These are phyloP conservation scores for Andrena haemorrhoa DNA, from an alignment of 2,888 invertebrate genomes.

Conservation along the genomic window DNA sequence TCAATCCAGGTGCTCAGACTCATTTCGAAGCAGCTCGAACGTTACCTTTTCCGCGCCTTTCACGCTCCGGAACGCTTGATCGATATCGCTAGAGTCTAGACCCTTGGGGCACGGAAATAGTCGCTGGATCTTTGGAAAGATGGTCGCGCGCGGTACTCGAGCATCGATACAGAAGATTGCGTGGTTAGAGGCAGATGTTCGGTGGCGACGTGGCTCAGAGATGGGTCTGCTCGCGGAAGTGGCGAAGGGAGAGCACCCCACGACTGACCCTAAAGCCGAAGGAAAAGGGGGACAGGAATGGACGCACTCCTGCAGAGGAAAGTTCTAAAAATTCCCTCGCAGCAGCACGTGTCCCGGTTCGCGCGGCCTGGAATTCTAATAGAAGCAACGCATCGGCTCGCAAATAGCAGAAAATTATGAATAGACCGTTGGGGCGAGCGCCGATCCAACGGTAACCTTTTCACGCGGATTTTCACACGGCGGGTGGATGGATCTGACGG, in stretches of 20 bases:
- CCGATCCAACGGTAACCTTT: slow-evolving; percentile 39
- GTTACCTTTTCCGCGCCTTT: too few species aligned
- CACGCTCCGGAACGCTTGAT: too few species aligned
- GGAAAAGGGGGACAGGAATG: not conserved
- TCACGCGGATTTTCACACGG: slow-evolving; percentile 20
- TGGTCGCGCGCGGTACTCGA: not conserved
- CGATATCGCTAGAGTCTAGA: too few species aligned
- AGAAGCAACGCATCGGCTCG: not conserved
- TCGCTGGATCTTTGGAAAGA: too few species aligned
- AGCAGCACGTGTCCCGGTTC: slow-evolving; percentile 17
- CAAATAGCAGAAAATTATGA: slow-evolving; percentile 31
- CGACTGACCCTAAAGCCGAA: slow-evolving; percentile 6
- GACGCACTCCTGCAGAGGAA: slow-evolving; percentile 39
- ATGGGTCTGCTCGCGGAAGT: slow-evolving; percentile 36
- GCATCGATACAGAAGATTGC: not conserved
- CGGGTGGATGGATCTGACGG: slow-evolving; percentile 39
- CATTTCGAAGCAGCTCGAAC: too few species aligned
- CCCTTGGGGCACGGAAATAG: too few species aligned
- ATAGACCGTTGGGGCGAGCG: slow-evolving; percentile 6
- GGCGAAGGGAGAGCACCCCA: slow-evolving; percentile 20
- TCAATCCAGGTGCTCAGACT: too few species aligned
- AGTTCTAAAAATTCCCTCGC: slow-evolving; percentile 50
- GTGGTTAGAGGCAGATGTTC: slow-evolving; percentile 41
- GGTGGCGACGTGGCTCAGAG: slow-evolving; percentile 5
- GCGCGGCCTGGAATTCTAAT: not conserved